phyloP scores from a whole-genome alignment of 2,113 vertebrate species.

The Elephas maximus region DNA sequence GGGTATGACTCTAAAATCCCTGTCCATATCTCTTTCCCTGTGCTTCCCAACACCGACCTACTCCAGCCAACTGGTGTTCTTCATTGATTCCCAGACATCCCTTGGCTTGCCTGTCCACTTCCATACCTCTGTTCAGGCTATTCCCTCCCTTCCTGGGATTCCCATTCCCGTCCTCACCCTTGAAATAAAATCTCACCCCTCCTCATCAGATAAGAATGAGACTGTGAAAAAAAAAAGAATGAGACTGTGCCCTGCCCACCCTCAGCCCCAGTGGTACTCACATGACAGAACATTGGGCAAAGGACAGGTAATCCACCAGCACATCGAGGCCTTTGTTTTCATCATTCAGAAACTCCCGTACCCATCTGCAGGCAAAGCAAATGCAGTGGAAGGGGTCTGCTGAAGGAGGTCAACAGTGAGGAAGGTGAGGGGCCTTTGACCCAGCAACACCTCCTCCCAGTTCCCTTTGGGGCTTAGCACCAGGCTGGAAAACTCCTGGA shows the following conservation, averaged over 20 bases:
- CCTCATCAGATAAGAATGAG: not conserved
- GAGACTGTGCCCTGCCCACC: not conserved
- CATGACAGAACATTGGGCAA: constrained; percentile 97
- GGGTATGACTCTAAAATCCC: not conserved
- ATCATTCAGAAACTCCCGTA: constrained; percentile 98
- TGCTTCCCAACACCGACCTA: not conserved
- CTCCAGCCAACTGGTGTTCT: not conserved
- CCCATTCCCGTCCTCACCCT: not conserved
- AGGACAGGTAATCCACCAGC: constrained; percentile 98
- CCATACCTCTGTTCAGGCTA: not conserved
- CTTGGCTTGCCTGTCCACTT: not conserved
- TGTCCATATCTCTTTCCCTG: not conserved
- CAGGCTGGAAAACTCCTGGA: constrained; percentile 17
- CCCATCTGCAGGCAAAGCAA: constrained; percentile 91
- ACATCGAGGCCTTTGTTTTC: constrained; percentile 98
- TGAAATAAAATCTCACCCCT: not conserved
- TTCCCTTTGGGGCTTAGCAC: not conserved
- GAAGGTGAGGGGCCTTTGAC: not conserved
- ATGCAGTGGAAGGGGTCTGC: not conserved
- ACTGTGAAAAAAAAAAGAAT: not conserved
- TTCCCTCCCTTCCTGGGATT: not conserved
- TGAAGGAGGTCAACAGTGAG: not conserved
- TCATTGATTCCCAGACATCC: not conserved
- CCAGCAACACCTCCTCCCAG: not conserved
- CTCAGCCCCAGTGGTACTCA: constrained; percentile 90